These are phyloP conservation scores for Neoitamus cyanurus DNA, from an alignment of 2,888 invertebrate species.

Conservation along the genomic window DNA sequence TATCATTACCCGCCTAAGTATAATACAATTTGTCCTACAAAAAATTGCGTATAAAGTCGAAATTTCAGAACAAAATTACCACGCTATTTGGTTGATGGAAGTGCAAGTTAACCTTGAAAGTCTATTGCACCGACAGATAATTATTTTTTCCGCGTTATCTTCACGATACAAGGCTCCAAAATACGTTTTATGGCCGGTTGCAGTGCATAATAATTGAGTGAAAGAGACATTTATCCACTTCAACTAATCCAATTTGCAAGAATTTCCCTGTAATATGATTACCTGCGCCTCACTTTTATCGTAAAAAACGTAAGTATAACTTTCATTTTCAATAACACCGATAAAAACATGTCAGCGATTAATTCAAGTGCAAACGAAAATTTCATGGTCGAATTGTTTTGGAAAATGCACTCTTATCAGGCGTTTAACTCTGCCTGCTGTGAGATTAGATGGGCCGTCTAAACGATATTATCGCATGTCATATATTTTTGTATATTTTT, in stretches of 20 bases:
- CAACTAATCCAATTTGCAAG: neutral
- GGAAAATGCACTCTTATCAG: slow-evolving; percentile 31
- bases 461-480: slow-evolving; percentile 13
- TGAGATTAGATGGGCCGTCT: neutral
- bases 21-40: neutral
- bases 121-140: neutral
- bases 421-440: slow-evolving; percentile 22
- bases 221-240: neutral
- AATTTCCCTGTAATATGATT: neutral
- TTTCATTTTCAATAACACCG: slow-evolving; percentile 36
- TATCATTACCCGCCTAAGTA: neutral
- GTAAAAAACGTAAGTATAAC: slow-evolving; percentile 10
- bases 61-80: neutral
- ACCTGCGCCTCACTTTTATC: neutral
- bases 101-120: neutral
- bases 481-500: neutral
- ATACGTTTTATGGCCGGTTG: neutral
- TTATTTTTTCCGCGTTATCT: neutral
- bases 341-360: slow-evolving; percentile 14
- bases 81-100: neutral
- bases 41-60: neutral
- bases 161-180: neutral
- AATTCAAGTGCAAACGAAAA: slow-evolving; percentile 25
- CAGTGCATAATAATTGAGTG: neutral
- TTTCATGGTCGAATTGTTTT: slow-evolving; percentile 41